Evolutionary conservation across 2,113 vertebrate genomes (phyloP).

Genomic region (Mionectes macconnelli): DNA sequence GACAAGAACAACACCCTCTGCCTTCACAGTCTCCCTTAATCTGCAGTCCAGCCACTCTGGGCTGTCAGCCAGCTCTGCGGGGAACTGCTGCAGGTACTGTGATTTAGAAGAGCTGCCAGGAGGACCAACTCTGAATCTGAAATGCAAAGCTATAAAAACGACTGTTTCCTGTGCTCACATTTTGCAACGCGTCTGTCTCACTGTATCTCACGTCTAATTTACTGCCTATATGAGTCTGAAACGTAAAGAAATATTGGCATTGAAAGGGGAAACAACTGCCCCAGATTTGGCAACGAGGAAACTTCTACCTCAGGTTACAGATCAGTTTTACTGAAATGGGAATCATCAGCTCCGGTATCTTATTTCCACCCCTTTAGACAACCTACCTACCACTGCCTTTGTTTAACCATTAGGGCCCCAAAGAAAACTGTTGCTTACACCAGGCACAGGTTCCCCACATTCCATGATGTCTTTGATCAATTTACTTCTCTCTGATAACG

Average conservation of each 20-base stretch:
- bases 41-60: background rate
- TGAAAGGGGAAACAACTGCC: background rate
- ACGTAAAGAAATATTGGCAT: background rate
- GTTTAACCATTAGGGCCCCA: background rate
- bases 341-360: background rate
- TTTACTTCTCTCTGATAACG: slow-evolving; percentile 82
- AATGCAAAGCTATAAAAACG: slow-evolving; percentile 10
- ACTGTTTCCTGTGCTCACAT: background rate
- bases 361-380: background rate
- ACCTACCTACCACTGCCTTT: background rate
- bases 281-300: background rate
- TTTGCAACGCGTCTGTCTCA: background rate
- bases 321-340: background rate
- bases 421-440: slow-evolving; percentile 71
- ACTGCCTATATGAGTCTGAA: background rate
- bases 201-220: background rate
- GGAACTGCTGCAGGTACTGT: background rate
- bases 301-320: background rate
- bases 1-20: background rate
- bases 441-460: slow-evolving; percentile 80
- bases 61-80: slow-evolving; percentile 36
- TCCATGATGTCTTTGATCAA: slow-evolving; percentile 81
- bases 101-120: slow-evolving; percentile 31
- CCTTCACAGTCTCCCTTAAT: background rate
- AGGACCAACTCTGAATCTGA: slow-evolving; percentile 15